These are phyloP conservation scores for Orchesellides sinensis DNA, from an alignment of 2,888 invertebrate genomes.

Conservation along the genomic window DNA sequence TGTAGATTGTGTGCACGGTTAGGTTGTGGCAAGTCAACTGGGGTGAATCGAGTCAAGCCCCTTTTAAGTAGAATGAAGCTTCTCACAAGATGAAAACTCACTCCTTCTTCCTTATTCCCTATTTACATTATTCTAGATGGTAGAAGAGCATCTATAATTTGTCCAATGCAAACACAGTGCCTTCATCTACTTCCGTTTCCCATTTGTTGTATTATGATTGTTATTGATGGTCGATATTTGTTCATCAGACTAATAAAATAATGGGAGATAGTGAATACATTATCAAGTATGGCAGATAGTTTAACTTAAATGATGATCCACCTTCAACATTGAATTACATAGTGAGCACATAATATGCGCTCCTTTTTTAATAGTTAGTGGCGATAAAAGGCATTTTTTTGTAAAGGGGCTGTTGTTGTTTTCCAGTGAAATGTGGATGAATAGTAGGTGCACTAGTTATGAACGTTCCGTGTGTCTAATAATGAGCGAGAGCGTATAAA, in stretches of 20 bases:
- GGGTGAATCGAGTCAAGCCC: conserved; percentile 6
- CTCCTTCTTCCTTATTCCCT: conserved; percentile 7
- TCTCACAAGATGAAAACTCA: no score
- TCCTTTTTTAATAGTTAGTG: no score
- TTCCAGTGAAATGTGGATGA: neutral
- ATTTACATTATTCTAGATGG: no score
- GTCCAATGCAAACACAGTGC: neutral
- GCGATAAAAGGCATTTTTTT: no score
- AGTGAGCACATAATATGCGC: no score
- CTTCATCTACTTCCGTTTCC: neutral
- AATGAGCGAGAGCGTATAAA: no score
- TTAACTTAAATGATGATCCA: no score
- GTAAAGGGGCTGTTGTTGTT: neutral
- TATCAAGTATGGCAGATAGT: conserved; percentile 14
- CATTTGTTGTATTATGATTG: neutral
- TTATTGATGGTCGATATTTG: conserved; percentile 5
- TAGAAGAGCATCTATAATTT: no score
- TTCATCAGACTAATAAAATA: neutral
- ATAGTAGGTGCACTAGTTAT: no score
- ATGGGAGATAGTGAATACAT: conserved; percentile 17
- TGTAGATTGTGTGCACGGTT: neutral
- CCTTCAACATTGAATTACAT: no score
- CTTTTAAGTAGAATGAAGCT: no score
- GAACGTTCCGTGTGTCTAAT: no score
- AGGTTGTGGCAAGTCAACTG: neutral